phyloP scores from a whole-genome alignment of 1,140 invertebrate genomes.

The Pollicipes pollicipes region DNA sequence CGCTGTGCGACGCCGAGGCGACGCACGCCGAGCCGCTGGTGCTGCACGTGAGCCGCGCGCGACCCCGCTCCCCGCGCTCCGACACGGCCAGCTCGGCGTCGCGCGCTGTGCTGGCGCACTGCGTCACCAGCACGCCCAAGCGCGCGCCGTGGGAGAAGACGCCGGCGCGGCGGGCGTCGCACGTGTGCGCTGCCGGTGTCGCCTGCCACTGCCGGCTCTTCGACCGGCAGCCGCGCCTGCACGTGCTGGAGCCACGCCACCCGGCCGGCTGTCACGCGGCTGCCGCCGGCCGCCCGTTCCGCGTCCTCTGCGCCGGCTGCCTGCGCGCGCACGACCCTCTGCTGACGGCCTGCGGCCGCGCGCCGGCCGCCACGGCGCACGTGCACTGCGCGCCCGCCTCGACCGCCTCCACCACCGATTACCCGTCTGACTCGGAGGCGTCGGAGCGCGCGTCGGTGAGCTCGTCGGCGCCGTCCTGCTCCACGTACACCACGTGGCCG shows the following conservation, averaged over 20 bases:
- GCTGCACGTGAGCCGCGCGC: not conserved
- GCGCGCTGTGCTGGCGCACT: not conserved
- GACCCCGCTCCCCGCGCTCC: not conserved
- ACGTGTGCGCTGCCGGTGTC: not conserved
- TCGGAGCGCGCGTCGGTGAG: slow-evolving; percentile 14
- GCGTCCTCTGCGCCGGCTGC: slow-evolving; percentile 15
- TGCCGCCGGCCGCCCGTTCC: slow-evolving; percentile 15
- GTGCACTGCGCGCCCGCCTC: not conserved
- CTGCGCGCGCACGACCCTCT: slow-evolving; percentile 16
- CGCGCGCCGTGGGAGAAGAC: not conserved
- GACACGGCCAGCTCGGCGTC: not conserved
- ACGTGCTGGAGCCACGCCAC: not conserved
- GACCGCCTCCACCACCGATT: slow-evolving; percentile 17
- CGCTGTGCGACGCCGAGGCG: slow-evolving; percentile 5
- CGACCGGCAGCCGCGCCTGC: not conserved
- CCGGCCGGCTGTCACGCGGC: slow-evolving; percentile 12
- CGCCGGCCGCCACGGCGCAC: slow-evolving; percentile 6
- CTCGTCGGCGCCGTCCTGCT: slow-evolving; percentile 16
- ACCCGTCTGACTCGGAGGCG: slow-evolving; percentile 16
- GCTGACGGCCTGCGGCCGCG: slow-evolving; percentile 13
- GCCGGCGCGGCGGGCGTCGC: not conserved
- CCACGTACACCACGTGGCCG: slow-evolving; percentile 18
- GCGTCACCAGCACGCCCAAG: not conserved
- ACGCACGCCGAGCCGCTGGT: not conserved
- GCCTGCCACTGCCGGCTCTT: not conserved